These are phyloP conservation scores for Eumerus sabulonum DNA, from an alignment of 2,888 invertebrate species.

Conservation along the genomic window DNA sequence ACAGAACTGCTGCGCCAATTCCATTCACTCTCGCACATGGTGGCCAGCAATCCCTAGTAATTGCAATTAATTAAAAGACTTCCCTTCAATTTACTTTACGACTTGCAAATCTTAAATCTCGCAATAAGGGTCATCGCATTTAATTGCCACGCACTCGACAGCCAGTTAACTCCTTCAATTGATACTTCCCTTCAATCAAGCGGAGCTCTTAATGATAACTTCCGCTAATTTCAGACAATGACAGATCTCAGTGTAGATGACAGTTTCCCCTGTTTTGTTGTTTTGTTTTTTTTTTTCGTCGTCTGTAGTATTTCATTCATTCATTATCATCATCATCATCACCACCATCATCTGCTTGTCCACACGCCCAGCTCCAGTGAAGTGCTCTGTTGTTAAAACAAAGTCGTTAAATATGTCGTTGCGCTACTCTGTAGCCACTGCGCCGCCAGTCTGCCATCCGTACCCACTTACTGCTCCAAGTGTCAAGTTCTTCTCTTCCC, in stretches of 20 bases:
- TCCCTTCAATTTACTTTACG: slow-evolving; percentile 57
- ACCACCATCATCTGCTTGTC: slow-evolving; percentile 3
- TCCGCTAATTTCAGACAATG: slow-evolving; percentile 67
- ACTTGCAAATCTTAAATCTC: slow-evolving; percentile 50
- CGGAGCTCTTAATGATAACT: slow-evolving; percentile 63
- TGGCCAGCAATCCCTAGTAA: slow-evolving; percentile 41
- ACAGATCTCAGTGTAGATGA: slow-evolving; percentile 47
- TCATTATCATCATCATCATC: slow-evolving; percentile 10
- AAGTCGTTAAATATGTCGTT: slow-evolving; percentile 23
- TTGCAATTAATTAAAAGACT: slow-evolving; percentile 60
- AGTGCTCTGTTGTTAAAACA: slow-evolving; percentile 1
- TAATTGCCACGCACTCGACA: slow-evolving; percentile 52
- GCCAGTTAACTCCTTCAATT: slow-evolving; percentile 52
- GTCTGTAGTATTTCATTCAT: slow-evolving; percentile 21
- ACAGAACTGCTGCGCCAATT: too few relatives aligned
- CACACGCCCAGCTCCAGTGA: slow-evolving; percentile 17
- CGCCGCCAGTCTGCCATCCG: slow-evolving; percentile 31
- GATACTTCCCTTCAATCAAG: slow-evolving; percentile 69
- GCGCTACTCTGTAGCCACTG: slow-evolving; percentile 36
- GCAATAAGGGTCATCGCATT: slow-evolving; percentile 62
- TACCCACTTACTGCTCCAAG: slow-evolving; percentile 17
- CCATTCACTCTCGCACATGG: slow-evolving; percentile 1
- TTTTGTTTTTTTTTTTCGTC: background rate
- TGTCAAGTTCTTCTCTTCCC: slow-evolving; percentile 50
- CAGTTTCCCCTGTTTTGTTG: slow-evolving; percentile 48